Evolutionary conservation across 2,113 vertebrate species (phyloP).

Genomic region (Hepsetus odoe): DNA sequence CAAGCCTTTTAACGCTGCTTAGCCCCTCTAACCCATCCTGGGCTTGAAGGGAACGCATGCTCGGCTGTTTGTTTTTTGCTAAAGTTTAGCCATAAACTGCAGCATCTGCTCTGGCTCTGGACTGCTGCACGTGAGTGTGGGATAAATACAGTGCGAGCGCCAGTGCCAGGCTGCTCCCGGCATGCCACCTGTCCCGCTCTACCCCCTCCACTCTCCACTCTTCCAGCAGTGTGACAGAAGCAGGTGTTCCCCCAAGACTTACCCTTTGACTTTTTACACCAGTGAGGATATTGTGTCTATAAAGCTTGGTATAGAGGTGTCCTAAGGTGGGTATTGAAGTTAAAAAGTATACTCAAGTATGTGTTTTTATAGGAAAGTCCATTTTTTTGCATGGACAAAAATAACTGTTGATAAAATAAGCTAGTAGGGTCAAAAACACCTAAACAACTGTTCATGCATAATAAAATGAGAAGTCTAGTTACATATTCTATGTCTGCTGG

Average conservation of each 20-base stretch:
- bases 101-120: slow-evolving; percentile 76
- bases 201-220: slow-evolving; percentile 46
- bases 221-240: slow-evolving; percentile 78
- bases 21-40: not conserved
- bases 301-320: not conserved
- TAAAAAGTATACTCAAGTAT: too few relatives aligned
- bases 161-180: slow-evolving; percentile 60
- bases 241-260: slow-evolving; percentile 74
- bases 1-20: not conserved
- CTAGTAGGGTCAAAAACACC: too few relatives aligned
- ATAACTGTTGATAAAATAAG: too few relatives aligned
- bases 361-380: too few relatives aligned
- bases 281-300: slow-evolving; percentile 55
- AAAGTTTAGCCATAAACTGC: slow-evolving; percentile 61
- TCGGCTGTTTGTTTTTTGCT: slow-evolving; percentile 1
- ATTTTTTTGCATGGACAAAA: too few relatives aligned
- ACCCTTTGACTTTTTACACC: slow-evolving; percentile 75
- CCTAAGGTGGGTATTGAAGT: not conserved
- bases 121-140: slow-evolving; percentile 53
- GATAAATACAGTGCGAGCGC: slow-evolving; percentile 71
- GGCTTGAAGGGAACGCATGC: not conserved
- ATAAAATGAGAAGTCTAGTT: too few relatives aligned
- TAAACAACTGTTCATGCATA: too few relatives aligned
- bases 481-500: too few relatives aligned
- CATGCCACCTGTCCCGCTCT: slow-evolving; percentile 72